A percentile compares a stretch with the other conserved stretches of the same genome.
phyloP scores from a whole-genome alignment of 2,888 invertebrate species.

The Ormyrus nitidulus region DNA sequence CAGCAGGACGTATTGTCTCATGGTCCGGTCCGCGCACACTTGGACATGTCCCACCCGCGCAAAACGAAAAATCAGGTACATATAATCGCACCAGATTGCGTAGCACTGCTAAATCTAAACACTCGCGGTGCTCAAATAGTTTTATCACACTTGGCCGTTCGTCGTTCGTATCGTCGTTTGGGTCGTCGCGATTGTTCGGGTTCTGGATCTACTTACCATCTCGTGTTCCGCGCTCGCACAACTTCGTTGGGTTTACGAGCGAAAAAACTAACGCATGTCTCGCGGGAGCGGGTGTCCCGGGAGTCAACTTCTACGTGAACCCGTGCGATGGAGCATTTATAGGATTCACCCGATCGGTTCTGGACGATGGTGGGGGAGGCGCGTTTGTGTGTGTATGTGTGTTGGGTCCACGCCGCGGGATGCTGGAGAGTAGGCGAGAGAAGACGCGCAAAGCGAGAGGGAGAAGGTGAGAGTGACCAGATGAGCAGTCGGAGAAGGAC shows the following conservation, averaged over 20 bases:
- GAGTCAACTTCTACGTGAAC: slow-evolving; percentile 66
- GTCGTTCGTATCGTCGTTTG: not conserved
- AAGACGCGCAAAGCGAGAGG: not conserved
- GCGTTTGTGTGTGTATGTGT: not conserved
- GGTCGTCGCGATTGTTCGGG: not conserved
- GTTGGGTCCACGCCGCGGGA: not conserved
- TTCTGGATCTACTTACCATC: slow-evolving; percentile 44
- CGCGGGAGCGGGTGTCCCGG: slow-evolving; percentile 67
- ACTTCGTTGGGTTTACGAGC: slow-evolving; percentile 8
- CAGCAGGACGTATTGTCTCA: slow-evolving; percentile 30
- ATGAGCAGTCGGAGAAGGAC: not conserved
- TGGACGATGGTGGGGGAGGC: slow-evolving; percentile 58
- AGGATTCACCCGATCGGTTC: slow-evolving; percentile 71
- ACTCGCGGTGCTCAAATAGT: not conserved
- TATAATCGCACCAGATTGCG: not conserved
- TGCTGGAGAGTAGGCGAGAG: not conserved
- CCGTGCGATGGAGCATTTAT: slow-evolving; percentile 72
- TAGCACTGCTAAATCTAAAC: not conserved
- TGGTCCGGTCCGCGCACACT: not conserved
- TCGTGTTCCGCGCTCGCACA: slow-evolving; percentile 10
- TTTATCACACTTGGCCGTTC: too few species aligned
- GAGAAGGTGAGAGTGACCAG: not conserved
- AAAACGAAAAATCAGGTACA: not conserved
- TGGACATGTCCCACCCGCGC: too few species aligned
- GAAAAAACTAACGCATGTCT: slow-evolving; percentile 67